phyloP scores from a whole-genome alignment of 2,888 invertebrate genomes.

The Drosophila lutescens region DNA sequence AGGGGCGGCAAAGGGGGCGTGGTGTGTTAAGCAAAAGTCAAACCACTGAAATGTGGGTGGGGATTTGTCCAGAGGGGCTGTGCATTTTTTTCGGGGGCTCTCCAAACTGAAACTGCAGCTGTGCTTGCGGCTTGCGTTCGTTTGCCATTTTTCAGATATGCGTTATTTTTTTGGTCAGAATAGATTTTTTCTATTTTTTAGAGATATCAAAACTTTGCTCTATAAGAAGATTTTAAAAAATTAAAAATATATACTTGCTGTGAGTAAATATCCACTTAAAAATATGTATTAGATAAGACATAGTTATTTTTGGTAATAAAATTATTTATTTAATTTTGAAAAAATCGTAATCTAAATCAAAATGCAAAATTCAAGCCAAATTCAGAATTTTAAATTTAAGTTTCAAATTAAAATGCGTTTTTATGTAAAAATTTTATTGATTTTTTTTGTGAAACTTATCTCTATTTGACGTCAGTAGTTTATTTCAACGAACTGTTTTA shows the following conservation, averaged over 20 bases:
- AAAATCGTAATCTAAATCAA: too few species aligned
- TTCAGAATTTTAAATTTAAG: too few species aligned
- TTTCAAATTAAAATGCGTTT: too few species aligned
- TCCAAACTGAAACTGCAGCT: slow-evolving; percentile 49
- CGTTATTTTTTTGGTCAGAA: slow-evolving; percentile 31
- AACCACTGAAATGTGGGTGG: slow-evolving; percentile 39
- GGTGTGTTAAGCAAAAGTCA: slow-evolving; percentile 73
- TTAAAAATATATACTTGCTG: not conserved
- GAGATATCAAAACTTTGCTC: not conserved
- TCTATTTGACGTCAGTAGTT: too few species aligned
- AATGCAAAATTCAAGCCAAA: too few species aligned
- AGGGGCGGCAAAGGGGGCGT: slow-evolving; percentile 19
- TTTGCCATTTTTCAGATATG: slow-evolving; percentile 34
- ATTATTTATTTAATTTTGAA: too few species aligned
- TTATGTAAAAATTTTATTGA: too few species aligned
- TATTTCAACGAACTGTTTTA: not conserved
- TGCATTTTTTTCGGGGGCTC: slow-evolving; percentile 10
- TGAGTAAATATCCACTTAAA: too few species aligned
- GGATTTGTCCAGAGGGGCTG: slow-evolving; percentile 1
- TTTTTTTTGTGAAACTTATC: too few species aligned
- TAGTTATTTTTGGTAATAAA: too few species aligned
- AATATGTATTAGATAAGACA: not conserved
- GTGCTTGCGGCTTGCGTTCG: slow-evolving; percentile 51
- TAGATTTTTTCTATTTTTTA: not conserved
- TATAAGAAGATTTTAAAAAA: too few species aligned